These are phyloP conservation scores for Falco columbarius DNA, from an alignment of 2,797 vertebrate genomes.

Conservation along the genomic window DNA sequence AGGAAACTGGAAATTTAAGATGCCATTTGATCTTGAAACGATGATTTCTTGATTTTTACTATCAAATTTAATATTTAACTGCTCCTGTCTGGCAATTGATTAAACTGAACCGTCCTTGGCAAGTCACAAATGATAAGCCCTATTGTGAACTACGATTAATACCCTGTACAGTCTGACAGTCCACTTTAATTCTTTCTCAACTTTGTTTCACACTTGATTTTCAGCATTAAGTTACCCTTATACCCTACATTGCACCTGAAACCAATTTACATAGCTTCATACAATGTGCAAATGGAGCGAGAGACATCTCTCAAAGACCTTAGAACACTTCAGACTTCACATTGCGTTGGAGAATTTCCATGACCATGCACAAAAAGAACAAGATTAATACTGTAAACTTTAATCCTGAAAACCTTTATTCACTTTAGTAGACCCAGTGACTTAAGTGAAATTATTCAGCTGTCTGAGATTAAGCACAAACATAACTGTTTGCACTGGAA, in stretches of 20 bases:
- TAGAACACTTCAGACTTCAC: background rate
- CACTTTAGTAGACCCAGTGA: background rate
- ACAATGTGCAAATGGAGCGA: background rate
- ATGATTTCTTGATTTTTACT: background rate
- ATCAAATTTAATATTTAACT: background rate
- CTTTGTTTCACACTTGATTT: background rate
- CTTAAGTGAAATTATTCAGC: background rate
- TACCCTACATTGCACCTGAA: background rate
- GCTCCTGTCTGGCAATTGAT: background rate
- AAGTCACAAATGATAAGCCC: background rate
- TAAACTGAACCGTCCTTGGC: background rate
- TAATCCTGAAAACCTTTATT: background rate
- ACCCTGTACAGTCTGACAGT: background rate
- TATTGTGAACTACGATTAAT: background rate
- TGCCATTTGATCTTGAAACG: background rate
- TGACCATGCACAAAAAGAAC: background rate
- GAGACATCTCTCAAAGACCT: background rate
- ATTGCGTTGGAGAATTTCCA: background rate
- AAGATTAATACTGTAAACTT: background rate
- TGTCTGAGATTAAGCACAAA: background rate
- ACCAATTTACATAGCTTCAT: background rate
- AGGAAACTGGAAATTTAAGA: background rate
- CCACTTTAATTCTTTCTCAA: background rate
- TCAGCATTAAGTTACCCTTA: background rate
- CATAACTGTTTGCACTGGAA: background rate